Evolutionary conservation across 2,888 invertebrate genomes (phyloP).

Genomic region (Pheosia gnoma): DNA sequence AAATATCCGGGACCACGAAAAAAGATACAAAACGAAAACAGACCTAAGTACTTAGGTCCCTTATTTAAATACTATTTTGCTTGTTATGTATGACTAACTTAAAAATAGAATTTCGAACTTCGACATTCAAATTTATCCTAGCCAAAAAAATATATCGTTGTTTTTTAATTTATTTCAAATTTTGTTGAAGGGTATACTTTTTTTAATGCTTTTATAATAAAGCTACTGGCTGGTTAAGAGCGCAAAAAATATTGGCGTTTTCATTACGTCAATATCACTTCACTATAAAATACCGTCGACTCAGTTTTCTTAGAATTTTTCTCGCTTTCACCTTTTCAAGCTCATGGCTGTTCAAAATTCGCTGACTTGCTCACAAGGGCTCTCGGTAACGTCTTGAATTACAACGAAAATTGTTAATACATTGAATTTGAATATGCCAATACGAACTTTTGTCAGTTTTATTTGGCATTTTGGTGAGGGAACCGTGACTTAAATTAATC

Average conservation of each 20-base stretch:
- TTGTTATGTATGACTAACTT: too few species aligned
- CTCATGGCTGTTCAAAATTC: background rate
- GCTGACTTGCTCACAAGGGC: background rate
- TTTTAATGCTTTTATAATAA: too few species aligned
- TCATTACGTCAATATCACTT: background rate
- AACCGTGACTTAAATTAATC: background rate
- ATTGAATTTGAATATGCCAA: conserved; percentile 5
- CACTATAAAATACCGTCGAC: background rate
- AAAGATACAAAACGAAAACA: too few species aligned
- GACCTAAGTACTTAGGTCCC: too few species aligned
- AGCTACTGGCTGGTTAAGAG: background rate
- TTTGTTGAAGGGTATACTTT: too few species aligned
- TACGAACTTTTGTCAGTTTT: background rate
- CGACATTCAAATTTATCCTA: too few species aligned
- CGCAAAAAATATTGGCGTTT: background rate
- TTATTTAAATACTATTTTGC: too few species aligned
- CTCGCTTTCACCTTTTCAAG: background rate
- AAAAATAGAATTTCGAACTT: too few species aligned
- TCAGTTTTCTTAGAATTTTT: background rate
- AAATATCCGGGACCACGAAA: too few species aligned
- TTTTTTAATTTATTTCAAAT: too few species aligned
- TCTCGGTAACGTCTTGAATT: conserved; percentile 1
- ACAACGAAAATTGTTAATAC: conserved; percentile 7
- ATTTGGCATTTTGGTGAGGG: background rate
- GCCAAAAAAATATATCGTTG: too few species aligned